Evolutionary conservation across 92 coral and sea anemone species (phyloP), one percentile per base, ranked within the genome.

Genomic region (Umimayanthus kanabou): DNA sequence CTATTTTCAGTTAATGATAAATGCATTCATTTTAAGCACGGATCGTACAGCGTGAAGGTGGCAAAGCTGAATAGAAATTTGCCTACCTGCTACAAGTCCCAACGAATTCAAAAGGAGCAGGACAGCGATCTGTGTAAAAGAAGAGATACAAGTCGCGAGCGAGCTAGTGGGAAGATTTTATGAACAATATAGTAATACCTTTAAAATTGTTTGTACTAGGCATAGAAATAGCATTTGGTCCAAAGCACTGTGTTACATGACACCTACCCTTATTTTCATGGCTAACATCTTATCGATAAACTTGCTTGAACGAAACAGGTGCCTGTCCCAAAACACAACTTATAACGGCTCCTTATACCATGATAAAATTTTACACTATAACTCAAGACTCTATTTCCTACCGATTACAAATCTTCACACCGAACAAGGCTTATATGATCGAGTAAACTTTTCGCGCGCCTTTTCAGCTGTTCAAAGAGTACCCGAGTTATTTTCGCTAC

Each of bases 281-380:
- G 30, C 50, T 29, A 83, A 83, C 74, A 83, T 83, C 87, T 73
- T 66, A 8, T 72, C 79, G 77, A 71, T 47, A 28, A 83, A 70
- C 22, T 43, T 33, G 37, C 74, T 70, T 37, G 28, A 49, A 70
- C 49, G 42, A 72, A 70, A 83, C 66, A 70, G 87, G 65, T 70
- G 65, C 65, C 78, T 70, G 87, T 83, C 87, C 87, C 79, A 83
- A 71, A 83, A 82, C 6, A 14, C 76, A 83, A 83, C 53, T 45
- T 83, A 5, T 69, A 14, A 28, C 58, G 85, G 85, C 28, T 70
- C 26, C 42, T 43, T 83, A 83, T 4, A 71, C 87, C 87, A 83
- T 83, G 42, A 20, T 83, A 18, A 69, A 28, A 26, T 33, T 43
- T 22, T 47, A 57, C 29, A 28, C 40, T 26, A 25, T 26, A 70